Conservation (phyloP, 2,797 vertebrate species). For the Falco novaeseelandiae region DNA sequence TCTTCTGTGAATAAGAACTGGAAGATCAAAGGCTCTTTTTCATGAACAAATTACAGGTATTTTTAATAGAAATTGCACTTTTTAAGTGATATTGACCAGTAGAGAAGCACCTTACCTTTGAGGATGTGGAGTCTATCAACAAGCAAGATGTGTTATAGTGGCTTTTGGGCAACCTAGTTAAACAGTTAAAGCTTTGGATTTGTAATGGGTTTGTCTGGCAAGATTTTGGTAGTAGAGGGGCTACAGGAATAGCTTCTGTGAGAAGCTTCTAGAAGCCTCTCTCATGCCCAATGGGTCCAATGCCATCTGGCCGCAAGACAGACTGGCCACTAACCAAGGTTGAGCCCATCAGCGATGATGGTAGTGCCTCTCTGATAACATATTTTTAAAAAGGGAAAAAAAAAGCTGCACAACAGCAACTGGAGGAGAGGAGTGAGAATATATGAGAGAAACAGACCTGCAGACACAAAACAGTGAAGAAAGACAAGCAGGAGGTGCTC, state of each 20-base stretch:
- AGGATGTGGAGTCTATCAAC: background rate
- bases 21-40: background rate
- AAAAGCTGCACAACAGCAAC: too few relatives aligned
- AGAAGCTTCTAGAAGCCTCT: background rate
- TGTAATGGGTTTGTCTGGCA: background rate
- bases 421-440: background rate
- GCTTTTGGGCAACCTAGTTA: background rate
- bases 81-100: background rate
- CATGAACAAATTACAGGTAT: background rate
- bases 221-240: fast-evolving
- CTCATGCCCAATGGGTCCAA: background rate
- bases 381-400: background rate
- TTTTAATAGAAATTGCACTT: background rate
- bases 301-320: fast-evolving
- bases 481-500: background rate
- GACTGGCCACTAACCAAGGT: background rate
- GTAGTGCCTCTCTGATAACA: background rate
- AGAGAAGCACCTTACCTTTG: background rate
- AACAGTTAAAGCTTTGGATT: background rate
- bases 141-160: background rate
- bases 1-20: background rate
- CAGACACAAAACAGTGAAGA: background rate
- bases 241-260: background rate
- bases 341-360: fast-evolving
- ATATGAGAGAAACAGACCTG: background rate